Percentiles rank a stretch among this genome's conserved stretches.
Evolutionary conservation across 2,797 vertebrate species (phyloP).

Genomic region (Orientallactaga sibirica): DNA sequence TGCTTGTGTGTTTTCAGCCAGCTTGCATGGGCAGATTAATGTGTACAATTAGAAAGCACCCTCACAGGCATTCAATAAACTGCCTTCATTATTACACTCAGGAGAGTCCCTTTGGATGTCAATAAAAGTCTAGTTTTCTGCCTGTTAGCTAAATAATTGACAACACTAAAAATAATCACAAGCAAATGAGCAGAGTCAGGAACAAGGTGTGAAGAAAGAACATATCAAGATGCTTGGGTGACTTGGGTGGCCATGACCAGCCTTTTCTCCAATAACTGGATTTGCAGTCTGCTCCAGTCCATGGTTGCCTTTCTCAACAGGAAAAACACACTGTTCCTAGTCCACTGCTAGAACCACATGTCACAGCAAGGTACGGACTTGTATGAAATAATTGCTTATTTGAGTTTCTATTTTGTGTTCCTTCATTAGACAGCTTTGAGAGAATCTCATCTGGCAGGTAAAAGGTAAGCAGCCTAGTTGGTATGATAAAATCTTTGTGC

Average conservation of each 20-base stretch:
- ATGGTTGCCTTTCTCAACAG: constrained; percentile 73
- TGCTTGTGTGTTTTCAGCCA: constrained; percentile 90
- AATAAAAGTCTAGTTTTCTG: constrained; percentile 91
- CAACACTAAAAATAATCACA: constrained; percentile 89
- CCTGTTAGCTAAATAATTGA: constrained; percentile 92
- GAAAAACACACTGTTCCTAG: constrained; percentile 73
- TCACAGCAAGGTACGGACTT: constrained; percentile 79
- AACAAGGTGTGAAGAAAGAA: constrained; percentile 79
- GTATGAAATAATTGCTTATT: constrained; percentile 79
- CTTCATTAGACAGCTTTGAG: constrained; percentile 69
- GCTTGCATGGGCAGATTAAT: constrained; percentile 91
- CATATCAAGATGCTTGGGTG: constrained; percentile 37
- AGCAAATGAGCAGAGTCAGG: constrained; percentile 85
- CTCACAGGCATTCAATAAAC: constrained; percentile 91
- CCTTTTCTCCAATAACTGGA: constrained; percentile 21
- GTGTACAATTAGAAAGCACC: constrained; percentile 90
- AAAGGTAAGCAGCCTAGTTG: not conserved
- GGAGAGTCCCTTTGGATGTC: constrained; percentile 90
- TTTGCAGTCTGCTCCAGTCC: constrained; percentile 72
- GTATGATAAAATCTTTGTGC: constrained; percentile 73
- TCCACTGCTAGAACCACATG: constrained; percentile 74
- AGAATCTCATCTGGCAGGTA: not conserved
- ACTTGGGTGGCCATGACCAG: not conserved
- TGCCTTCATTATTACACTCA: constrained; percentile 91
- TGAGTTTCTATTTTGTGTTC: constrained; percentile 78